Evolutionary conservation across 2,113 vertebrate genomes (phyloP).

Genomic region (Sebastes fasciatus): DNA sequence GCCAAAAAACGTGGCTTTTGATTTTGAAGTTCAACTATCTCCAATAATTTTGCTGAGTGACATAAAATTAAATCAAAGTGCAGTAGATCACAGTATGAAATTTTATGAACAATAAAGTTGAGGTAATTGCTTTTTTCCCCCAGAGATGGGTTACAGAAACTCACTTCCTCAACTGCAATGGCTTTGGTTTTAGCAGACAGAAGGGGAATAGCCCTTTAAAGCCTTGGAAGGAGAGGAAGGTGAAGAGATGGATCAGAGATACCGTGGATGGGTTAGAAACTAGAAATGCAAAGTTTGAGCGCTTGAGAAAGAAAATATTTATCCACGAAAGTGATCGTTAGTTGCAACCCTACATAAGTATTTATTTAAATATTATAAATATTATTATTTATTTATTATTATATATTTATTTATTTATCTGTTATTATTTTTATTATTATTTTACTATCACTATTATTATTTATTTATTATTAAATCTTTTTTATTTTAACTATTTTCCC

Average conservation of each 20-base stretch:
- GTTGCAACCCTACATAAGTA: no score
- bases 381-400: no score
- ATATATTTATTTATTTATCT: no score
- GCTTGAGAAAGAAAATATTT: background rate
- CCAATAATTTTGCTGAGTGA: constrained; percentile 2
- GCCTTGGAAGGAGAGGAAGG: background rate
- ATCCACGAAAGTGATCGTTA: no score
- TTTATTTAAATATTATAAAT: no score
- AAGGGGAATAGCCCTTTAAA: constrained; percentile 4
- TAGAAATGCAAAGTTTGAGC: background rate
- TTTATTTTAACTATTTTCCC: no score
- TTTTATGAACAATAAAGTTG: constrained; percentile 45
- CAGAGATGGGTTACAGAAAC: background rate
- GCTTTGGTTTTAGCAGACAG: background rate
- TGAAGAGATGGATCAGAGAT: constrained; percentile 15
- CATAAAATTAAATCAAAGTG: constrained; percentile 27
- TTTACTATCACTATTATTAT: no score
- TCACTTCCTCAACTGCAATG: no score
- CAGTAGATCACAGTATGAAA: constrained; percentile 19
- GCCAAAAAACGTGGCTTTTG: constrained; percentile 9
- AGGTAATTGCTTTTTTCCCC: constrained; percentile 22
- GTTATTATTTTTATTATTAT: no score
- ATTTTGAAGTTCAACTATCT: constrained; percentile 21
- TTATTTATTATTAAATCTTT: no score
- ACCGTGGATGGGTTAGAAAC: background rate